Percentiles rank a stretch among this genome's conserved stretches.
Conservation (phyloP, 2,113 vertebrate species). For the Spermophilus dauricus region DNA sequence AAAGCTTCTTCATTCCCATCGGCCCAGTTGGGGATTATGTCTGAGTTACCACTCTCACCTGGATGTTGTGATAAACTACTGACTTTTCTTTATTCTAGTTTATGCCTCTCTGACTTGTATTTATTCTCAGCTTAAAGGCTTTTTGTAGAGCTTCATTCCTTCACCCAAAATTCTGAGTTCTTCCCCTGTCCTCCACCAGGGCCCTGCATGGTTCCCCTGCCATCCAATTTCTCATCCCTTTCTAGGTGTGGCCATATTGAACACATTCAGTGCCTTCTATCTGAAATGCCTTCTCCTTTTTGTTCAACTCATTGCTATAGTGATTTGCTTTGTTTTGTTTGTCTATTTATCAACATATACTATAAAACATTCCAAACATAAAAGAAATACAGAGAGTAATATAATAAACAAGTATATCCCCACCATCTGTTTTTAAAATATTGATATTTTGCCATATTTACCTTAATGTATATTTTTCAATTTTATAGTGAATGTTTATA, state of each 20-base stretch:
- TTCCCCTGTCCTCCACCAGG: neutral
- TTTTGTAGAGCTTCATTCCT: neutral
- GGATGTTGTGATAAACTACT: neutral
- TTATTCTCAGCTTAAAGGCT: neutral
- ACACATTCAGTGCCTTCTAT: neutral
- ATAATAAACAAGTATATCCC: slow-evolving; percentile 62
- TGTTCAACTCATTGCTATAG: slow-evolving; percentile 33
- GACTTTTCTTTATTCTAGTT: neutral
- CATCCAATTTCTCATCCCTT: neutral
- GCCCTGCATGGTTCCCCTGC: neutral
- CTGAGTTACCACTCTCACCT: neutral
- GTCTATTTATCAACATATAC: slow-evolving; percentile 31
- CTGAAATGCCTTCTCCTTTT: neutral
- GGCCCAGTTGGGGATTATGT: neutral
- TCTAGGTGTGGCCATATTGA: neutral
- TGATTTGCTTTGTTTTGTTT: slow-evolving; percentile 60
- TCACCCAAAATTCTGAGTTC: neutral
- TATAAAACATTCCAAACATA: slow-evolving; percentile 58
- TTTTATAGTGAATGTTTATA: slow-evolving; percentile 52
- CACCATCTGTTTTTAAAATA: slow-evolving; percentile 71
- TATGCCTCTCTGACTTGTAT: neutral
- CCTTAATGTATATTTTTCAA: slow-evolving; percentile 50
- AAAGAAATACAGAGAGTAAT: slow-evolving; percentile 55
- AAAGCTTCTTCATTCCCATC: neutral
- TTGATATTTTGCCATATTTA: slow-evolving; percentile 66